Percentiles rank a stretch among this genome's conserved stretches.
Conservation (phyloP, 2,888 invertebrate species). For the Furcula furcula region DNA sequence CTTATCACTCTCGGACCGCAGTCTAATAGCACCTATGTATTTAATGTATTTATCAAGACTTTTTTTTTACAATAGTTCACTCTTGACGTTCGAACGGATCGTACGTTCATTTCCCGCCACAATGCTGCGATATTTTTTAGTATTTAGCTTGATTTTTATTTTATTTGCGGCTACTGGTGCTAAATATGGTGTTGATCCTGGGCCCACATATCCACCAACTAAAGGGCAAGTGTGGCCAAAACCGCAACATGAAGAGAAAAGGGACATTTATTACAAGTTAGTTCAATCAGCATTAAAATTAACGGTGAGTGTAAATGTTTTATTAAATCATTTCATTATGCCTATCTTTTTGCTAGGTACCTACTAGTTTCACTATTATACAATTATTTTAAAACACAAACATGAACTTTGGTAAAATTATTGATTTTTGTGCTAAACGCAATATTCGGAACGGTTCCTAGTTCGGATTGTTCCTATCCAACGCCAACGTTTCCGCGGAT, state of each 20-base stretch:
- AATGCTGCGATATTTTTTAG: constrained; percentile 33
- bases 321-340: too few species aligned
- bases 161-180: constrained; percentile 24
- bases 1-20: constrained; percentile 14
- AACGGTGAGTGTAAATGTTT: constrained; percentile 56
- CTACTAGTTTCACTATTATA: too few species aligned
- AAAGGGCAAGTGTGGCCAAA: constrained; percentile 87
- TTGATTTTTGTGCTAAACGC: constrained; percentile 22
- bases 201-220: constrained; percentile 36
- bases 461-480: too few species aligned
- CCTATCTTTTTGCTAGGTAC: too few species aligned
- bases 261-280: constrained; percentile 65
- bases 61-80: constrained; percentile 13
- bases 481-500: too few species aligned
- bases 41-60: too few species aligned
- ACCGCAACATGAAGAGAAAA: constrained; percentile 77
- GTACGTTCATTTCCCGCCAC: constrained; percentile 20
- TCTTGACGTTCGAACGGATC: constrained; percentile 15
- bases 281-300: constrained; percentile 74
- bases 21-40: too few species aligned
- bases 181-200: constrained; percentile 33
- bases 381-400: too few species aligned
- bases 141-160: constrained; percentile 24
- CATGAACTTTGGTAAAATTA: constrained; percentile 33
- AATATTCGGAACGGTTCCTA: too few species aligned